Evolutionary conservation across 2,888 invertebrate species (phyloP).

Genomic region (Morpho deidamia): DNA sequence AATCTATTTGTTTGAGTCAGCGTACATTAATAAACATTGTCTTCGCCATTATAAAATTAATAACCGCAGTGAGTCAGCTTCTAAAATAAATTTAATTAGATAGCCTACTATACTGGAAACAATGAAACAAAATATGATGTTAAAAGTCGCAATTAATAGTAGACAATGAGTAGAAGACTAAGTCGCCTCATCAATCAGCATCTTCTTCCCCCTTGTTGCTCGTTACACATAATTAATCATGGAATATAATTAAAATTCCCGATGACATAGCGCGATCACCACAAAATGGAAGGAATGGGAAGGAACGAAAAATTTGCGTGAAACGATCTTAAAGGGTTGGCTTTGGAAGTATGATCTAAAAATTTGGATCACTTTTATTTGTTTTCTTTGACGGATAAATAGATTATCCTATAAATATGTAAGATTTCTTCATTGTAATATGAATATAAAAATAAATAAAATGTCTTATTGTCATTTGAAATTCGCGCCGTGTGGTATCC

Average conservation of each 20-base stretch:
- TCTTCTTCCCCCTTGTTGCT: constrained; percentile 51
- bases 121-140: constrained; percentile 64
- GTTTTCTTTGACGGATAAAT: no score
- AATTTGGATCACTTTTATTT: no score
- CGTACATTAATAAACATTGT: constrained; percentile 46
- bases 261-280: constrained; percentile 69
- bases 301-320: constrained; percentile 14
- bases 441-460: no score
- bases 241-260: constrained; percentile 72
- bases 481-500: no score
- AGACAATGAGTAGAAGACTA: constrained; percentile 60
- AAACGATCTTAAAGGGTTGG: constrained; percentile 15
- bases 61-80: constrained; percentile 66
- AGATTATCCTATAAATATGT: no score
- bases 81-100: constrained; percentile 64
- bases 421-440: no score
- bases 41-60: constrained; percentile 61
- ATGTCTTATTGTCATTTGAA: no score
- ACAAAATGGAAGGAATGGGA: constrained; percentile 8
- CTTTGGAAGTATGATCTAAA: background rate
- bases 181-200: constrained; percentile 70
- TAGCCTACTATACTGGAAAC: constrained; percentile 53
- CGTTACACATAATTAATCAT: constrained; percentile 74
- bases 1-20: constrained; percentile 46
- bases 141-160: constrained; percentile 68